phyloP scores from a whole-genome alignment of 2,888 invertebrate genomes.

The Melanargia galathea region DNA sequence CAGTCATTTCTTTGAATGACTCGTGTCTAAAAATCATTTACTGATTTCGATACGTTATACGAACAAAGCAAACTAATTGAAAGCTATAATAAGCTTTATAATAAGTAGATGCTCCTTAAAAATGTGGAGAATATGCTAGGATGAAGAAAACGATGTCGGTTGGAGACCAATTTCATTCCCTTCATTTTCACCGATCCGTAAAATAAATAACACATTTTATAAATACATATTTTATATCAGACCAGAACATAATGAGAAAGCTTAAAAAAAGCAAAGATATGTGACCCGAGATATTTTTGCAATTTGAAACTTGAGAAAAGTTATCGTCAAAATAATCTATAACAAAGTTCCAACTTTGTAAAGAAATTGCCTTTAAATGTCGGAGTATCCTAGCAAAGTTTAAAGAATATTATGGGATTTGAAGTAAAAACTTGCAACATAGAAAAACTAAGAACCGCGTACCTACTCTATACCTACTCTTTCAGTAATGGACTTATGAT shows the following conservation, averaged over 20 bases:
- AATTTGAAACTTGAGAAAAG: neutral
- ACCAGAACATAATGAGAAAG: neutral
- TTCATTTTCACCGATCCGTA: neutral
- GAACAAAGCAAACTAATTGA: too few species aligned
- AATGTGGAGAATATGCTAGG: neutral
- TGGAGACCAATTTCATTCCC: too few species aligned
- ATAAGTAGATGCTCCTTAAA: neutral
- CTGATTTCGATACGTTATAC: too few species aligned
- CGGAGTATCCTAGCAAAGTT: conserved; percentile 1
- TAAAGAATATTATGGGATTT: conserved; percentile 2
- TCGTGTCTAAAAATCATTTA: too few species aligned
- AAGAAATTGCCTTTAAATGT: neutral
- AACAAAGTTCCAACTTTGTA: conserved; percentile 6
- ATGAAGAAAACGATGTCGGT: neutral
- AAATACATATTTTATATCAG: neutral
- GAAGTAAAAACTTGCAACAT: neutral
- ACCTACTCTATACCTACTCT: too few species aligned
- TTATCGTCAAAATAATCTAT: neutral
- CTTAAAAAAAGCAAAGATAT: conserved; percentile 1
- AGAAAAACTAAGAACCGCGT: neutral
- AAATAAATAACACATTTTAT: neutral
- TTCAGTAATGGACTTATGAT: too few species aligned
- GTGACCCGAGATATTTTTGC: conserved; percentile 7
- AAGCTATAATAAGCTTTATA: too few species aligned
- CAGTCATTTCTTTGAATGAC: too few species aligned